Evolutionary conservation across 2,113 vertebrate species (phyloP).

Genomic region (Anser brachyrhynchus): DNA sequence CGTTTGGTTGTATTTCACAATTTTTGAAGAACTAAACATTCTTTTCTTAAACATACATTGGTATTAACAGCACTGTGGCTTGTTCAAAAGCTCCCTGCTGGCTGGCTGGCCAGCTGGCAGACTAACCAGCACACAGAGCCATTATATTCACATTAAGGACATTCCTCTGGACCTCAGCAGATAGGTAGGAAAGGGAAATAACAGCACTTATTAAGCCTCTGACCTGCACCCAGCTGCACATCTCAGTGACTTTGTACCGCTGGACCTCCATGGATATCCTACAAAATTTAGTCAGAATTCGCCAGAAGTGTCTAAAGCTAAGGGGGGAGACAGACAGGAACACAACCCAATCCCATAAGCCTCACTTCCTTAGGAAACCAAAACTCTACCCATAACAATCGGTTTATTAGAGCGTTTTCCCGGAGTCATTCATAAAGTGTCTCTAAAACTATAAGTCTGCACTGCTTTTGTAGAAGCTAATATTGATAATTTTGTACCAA

Average conservation of each 20-base stretch:
- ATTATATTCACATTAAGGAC: background rate
- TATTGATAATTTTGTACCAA: background rate
- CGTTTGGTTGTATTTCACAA: background rate
- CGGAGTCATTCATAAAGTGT: background rate
- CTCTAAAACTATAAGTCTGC: fast-evolving
- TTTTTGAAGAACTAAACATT: background rate
- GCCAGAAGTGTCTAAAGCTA: background rate
- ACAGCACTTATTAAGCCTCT: background rate
- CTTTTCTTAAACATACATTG: background rate
- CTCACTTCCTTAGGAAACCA: background rate
- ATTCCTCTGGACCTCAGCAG: background rate
- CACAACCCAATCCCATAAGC: background rate
- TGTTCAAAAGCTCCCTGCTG: background rate
- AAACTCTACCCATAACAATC: background rate
- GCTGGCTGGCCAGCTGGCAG: background rate
- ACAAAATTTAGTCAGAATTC: background rate
- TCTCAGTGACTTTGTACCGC: background rate
- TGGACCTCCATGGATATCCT: background rate
- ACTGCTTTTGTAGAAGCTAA: background rate
- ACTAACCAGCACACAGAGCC: background rate
- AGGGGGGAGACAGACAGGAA: background rate
- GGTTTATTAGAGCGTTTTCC: background rate
- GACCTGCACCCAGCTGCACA: background rate
- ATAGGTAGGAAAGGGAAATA: background rate
- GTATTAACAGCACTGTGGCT: background rate